Base-by-base conservation (phyloP, 2,113 vertebrate species). In the Cervus canadensis region DNA sequence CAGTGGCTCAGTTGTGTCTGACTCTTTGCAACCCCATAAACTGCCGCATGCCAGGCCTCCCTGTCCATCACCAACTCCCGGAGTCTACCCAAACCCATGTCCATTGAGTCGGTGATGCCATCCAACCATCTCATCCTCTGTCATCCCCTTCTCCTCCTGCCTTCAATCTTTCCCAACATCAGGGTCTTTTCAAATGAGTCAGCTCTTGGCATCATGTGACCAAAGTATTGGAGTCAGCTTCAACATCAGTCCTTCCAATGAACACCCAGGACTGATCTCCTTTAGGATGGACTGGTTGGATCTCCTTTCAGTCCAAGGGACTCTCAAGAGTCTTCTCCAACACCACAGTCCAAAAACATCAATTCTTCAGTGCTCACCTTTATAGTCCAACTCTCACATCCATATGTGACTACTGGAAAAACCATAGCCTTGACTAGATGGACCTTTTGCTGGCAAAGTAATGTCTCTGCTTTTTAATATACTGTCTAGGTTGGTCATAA, bases 1-100 rank as follows among this genome's bases (percentile, higher is more conserved):
- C n/a, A 71, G 19, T 40, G 1, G 0, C n/a, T 71, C n/a, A 71
- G n/a, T 36, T 11, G 8, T 71, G 19, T 36, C 64, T 0, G 10
- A 71, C n/a, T 71, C 19, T 36, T 71, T 71, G 17, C 0, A 0
- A 71, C 9, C 8, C n/a, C 19, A 36, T 36, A 71, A 23, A 71
- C 19, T 4, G 5, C 19, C 23, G n/a, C n/a, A 71, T 2, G n/a
- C 19, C 2, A 23, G 19, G n/a, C 64, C n/a, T 71, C 64, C n/a
- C 16, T 36, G 64, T 71, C 64, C 64, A 36, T 36, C 19, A 71
- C n/a, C n/a, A 23, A 71, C 19, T 71, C 19, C 64, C 4, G 2
- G n/a, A 71, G 33, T 8, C n/a, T 21, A 36, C 19, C n/a, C n/a
- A 71, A 36, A 71, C 64, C n/a, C n/a, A 23, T 12, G 64, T 36